A percentile compares a stretch with the other conserved stretches of the same genome.
Evolutionary conservation across 2,113 vertebrate genomes (phyloP).

Genomic region (Laterallus jamaicensis): DNA sequence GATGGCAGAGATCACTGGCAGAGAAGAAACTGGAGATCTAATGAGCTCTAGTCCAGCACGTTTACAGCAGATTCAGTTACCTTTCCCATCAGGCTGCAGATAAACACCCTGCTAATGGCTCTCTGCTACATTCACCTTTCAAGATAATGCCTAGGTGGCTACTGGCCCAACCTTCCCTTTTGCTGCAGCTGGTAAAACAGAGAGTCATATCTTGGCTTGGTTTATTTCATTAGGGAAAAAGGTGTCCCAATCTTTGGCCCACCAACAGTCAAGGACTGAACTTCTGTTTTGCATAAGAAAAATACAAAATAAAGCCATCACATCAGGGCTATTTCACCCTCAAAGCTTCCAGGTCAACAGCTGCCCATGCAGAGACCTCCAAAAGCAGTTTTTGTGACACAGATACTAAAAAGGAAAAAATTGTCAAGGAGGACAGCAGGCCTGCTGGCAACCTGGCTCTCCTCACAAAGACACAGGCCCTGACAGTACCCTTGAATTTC

Average conservation of each 20-base stretch:
- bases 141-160: not conserved
- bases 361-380: not conserved
- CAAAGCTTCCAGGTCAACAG: not conserved
- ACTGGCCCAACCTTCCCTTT: not conserved
- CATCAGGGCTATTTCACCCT: not conserved
- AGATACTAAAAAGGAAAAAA: too few relatives aligned
- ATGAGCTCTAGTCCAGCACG: not conserved
- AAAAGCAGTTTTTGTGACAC: too few relatives aligned
- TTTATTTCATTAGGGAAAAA: not conserved
- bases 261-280: not conserved
- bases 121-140: conserved; percentile 5
- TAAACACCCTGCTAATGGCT: conserved; percentile 35
- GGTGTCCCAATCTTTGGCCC: not conserved
- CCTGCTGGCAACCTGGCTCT: too few relatives aligned
- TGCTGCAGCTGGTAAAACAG: not conserved
- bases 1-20: not conserved
- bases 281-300: not conserved
- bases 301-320: not conserved
- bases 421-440: too few relatives aligned
- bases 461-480: too few relatives aligned
- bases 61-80: conserved; percentile 22
- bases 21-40: conserved; percentile 16
- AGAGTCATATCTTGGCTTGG: not conserved
- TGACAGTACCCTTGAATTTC: too few relatives aligned
- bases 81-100: not conserved